These are phyloP conservation scores for Drosophila yakuba DNA, from an alignment of 1,140 invertebrate species.

Conservation along the genomic window DNA sequence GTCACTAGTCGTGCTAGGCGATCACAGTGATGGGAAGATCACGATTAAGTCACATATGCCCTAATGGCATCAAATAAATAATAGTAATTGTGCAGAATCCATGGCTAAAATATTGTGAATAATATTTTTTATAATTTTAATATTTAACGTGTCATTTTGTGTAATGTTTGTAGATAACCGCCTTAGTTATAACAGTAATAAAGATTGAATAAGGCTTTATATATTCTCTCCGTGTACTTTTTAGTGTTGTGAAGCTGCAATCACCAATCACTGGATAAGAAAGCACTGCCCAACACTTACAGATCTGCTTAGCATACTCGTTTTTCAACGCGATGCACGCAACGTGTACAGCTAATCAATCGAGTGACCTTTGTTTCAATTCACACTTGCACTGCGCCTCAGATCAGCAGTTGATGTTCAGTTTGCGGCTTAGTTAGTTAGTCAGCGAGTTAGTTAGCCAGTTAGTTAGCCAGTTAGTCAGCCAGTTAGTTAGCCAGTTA, in stretches of 20 bases:
- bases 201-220: background rate
- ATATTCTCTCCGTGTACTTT: background rate
- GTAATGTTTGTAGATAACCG: too few species aligned
- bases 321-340: slow-evolving; percentile 15
- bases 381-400: slow-evolving; percentile 17
- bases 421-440: slow-evolving; percentile 8
- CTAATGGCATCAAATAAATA: background rate
- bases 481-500: background rate
- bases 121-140: too few species aligned
- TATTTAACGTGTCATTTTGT: too few species aligned
- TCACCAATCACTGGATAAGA: slow-evolving; percentile 11
- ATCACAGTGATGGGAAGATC: slow-evolving; percentile 10
- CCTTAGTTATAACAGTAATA: too few species aligned
- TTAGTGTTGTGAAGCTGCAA: background rate
- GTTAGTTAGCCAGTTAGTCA: too few species aligned
- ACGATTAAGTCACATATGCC: background rate
- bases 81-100: too few species aligned
- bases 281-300: slow-evolving; percentile 18
- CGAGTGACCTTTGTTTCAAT: slow-evolving; percentile 35
- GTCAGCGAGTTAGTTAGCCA: too few species aligned
- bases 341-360: slow-evolving; percentile 8
- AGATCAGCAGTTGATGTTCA: slow-evolving; percentile 17
- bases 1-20: background rate
- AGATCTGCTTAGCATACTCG: slow-evolving; percentile 38
- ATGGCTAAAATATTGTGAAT: too few species aligned